Conservation (phyloP, 2,797 vertebrate species). For the Menidia menidia region DNA sequence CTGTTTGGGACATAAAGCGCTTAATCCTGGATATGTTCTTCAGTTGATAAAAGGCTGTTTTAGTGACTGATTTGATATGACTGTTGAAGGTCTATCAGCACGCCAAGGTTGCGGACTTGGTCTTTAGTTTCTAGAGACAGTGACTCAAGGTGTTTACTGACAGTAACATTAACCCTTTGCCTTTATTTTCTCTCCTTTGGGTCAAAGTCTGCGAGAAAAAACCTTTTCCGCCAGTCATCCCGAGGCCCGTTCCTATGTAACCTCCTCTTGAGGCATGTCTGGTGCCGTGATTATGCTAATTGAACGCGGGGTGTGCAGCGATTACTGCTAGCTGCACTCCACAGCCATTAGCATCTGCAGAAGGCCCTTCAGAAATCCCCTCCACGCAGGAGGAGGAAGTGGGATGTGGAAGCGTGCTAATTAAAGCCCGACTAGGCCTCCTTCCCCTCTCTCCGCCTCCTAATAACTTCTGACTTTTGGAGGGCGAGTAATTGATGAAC, state of each 20-base stretch:
- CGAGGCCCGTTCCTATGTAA: constrained; percentile 4
- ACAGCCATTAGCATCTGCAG: constrained; percentile 67
- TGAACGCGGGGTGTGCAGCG: constrained; percentile 50
- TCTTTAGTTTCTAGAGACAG: too few species aligned
- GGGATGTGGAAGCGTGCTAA: constrained; percentile 70
- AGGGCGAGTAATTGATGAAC: constrained; percentile 58
- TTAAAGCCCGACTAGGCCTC: constrained; percentile 64
- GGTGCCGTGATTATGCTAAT: constrained; percentile 63
- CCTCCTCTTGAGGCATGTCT: constrained; percentile 33
- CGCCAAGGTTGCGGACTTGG: too few species aligned
- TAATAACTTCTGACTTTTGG: constrained; percentile 73
- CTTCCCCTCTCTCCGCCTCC: constrained; percentile 52
- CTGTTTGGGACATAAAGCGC: too few species aligned
- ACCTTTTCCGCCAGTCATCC: constrained; percentile 26
- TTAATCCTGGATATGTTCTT: too few species aligned
- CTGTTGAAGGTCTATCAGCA: too few species aligned
- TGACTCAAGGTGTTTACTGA: too few species aligned
- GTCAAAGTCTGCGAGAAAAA: constrained; percentile 28
- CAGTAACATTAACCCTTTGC: constrained; percentile 17
- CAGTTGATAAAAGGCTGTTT: too few species aligned
- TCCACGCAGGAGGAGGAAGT: constrained; percentile 71
- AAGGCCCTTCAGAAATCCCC: constrained; percentile 66
- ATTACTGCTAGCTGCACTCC: constrained; percentile 63
- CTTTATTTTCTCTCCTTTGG: constrained; percentile 30
- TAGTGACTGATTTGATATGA: too few species aligned